Evolutionary conservation across 2,888 invertebrate species (phyloP).

Genomic region (Trachelus troglodyta): DNA sequence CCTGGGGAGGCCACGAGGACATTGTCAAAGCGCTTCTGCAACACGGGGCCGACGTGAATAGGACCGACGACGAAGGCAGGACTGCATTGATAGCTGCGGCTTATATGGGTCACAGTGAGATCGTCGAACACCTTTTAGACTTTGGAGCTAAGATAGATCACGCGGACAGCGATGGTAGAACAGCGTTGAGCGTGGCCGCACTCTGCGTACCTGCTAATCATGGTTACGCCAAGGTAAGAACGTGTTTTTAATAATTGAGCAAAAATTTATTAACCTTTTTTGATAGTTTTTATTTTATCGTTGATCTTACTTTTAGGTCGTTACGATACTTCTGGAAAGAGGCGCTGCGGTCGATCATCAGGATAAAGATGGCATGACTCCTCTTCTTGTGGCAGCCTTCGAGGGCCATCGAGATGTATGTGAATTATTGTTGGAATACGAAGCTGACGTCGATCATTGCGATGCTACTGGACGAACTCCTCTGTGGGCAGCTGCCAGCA

Average conservation of each 20-base stretch:
- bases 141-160: slow-evolving; percentile 87
- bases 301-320: slow-evolving; percentile 66
- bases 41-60: slow-evolving; percentile 82
- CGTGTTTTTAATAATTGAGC: background rate
- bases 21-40: slow-evolving; percentile 81
- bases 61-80: slow-evolving; percentile 89
- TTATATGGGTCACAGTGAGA: slow-evolving; percentile 96
- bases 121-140: slow-evolving; percentile 84
- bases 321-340: slow-evolving; percentile 80
- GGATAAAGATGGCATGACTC: slow-evolving; percentile 89
- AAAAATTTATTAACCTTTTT: background rate
- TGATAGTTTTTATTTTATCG: background rate
- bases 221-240: slow-evolving; percentile 72
- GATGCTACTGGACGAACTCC: slow-evolving; percentile 87
- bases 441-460: slow-evolving; percentile 90
- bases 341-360: slow-evolving; percentile 85
- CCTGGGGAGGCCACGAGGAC: slow-evolving; percentile 94
- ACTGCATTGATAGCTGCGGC: slow-evolving; percentile 95
- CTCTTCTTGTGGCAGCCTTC: slow-evolving; percentile 88
- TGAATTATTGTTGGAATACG: slow-evolving; percentile 89
- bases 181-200: slow-evolving; percentile 89
- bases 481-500: slow-evolving; percentile 92
- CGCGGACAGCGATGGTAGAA: slow-evolving; percentile 88
- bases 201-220: slow-evolving; percentile 85
- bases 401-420: slow-evolving; percentile 94